Base-by-base conservation (phyloP, 2,113 vertebrate species). In the Fukomys damarensis region DNA sequence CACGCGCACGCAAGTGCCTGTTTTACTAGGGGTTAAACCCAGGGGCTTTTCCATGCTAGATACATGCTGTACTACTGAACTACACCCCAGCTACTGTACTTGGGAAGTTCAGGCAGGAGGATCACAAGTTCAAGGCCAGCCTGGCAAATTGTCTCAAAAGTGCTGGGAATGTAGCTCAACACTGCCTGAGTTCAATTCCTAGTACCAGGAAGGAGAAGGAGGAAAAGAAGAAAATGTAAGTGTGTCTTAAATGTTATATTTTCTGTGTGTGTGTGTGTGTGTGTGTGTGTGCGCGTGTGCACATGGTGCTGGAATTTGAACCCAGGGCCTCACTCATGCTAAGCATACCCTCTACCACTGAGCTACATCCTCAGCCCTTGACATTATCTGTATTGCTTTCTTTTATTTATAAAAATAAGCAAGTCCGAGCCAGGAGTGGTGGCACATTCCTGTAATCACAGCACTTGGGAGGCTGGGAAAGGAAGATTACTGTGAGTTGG, bases 381-480 rank as follows among this genome's bases (percentile, higher is more conserved):
- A 76, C 76, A 35, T 82, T 68, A 90, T 61, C 17, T n/a, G n/a
- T n/a, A 20, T 13, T 86, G 32, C 9, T 54, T 93, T 86, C 28
- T 93, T 93, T 86, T 82, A 16, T 6, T 76, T 93, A 76, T 11
- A 82, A 82, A 96, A 59, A 52, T 54, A 76, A 76, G 28, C 72
- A 76, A 76, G 24, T 26, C 43, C 38, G 46, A 41, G 38, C 20
- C 38, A 72, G 70, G 20, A 5, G 22, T 43, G 22, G 38, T 26
- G 22, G 65, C 13, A 12, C 22, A 72, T 4, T 6, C n/a, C 68
- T 72, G 38, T 41, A 26, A 41, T 72, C 38, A 10, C 38, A 43
- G 70, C 38, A 72, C 10, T 43, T 13, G 38, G 38, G 38, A 72
- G 70, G 38, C 70, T 72, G 70, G 43, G 22, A 10, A 38, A 72